Evolutionary conservation across 2,797 vertebrate species (phyloP).

Genomic region (Hapalemur alaotrensis): DNA sequence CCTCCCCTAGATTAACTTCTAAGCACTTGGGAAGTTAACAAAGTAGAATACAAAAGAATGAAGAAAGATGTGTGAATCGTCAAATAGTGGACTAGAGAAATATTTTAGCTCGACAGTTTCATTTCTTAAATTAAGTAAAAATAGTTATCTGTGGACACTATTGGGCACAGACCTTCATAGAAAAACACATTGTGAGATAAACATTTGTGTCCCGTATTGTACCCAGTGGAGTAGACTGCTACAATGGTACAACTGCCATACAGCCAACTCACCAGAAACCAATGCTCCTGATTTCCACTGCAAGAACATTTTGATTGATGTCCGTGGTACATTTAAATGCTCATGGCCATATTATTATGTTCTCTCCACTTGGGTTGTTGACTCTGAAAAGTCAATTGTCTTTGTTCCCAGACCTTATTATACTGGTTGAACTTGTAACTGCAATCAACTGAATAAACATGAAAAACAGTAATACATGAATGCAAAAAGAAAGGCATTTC

Average conservation of each 20-base stretch:
- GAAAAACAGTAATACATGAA: background rate
- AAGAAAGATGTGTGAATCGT: too few relatives aligned
- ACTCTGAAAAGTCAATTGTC: rapidly evolving
- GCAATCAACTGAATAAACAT: background rate
- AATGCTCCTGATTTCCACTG: rapidly evolving
- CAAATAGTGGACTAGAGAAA: background rate
- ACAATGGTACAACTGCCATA: background rate
- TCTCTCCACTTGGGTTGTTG: background rate
- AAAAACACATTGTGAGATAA: background rate
- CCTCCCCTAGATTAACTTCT: too few relatives aligned
- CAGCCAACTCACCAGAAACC: background rate
- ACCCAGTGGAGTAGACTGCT: rapidly evolving
- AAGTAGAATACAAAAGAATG: background rate
- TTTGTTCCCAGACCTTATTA: background rate
- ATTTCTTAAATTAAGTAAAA: background rate
- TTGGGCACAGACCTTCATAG: background rate
- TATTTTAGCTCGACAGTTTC: background rate
- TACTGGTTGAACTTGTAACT: background rate
- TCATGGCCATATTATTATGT: rapidly evolving
- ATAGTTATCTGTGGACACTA: background rate
- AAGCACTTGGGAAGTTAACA: background rate
- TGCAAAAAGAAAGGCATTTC: background rate
- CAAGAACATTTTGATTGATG: background rate
- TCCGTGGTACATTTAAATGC: rapidly evolving
- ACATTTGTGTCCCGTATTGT: background rate